Percentiles rank a stretch among this genome's conserved stretches.
phyloP scores from a whole-genome alignment of 2,888 invertebrate genomes.

The Plebejus melissa region DNA sequence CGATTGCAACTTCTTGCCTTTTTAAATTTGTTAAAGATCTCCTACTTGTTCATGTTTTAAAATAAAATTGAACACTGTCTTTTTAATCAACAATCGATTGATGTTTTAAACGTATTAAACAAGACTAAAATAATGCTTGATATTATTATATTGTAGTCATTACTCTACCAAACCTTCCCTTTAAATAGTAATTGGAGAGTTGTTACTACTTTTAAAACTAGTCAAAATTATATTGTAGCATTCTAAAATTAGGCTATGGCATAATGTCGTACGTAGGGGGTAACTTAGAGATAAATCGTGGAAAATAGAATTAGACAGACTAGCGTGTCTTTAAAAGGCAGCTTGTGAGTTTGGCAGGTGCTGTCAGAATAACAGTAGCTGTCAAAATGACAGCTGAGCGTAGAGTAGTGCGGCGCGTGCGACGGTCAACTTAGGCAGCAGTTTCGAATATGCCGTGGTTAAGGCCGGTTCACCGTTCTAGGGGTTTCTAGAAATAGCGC shows the following conservation, averaged over 20 bases:
- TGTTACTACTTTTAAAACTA: neutral
- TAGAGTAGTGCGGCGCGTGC: conserved; percentile 2
- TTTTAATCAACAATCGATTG: neutral
- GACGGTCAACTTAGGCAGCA: conserved; percentile 18
- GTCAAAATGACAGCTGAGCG: neutral
- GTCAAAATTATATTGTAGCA: neutral
- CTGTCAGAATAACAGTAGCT: neutral
- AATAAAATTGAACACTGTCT: neutral
- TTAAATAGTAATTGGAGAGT: neutral
- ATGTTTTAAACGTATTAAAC: neutral
- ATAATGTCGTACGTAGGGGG: neutral
- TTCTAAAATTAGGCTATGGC: neutral
- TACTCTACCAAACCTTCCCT: neutral
- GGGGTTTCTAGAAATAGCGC: neutral
- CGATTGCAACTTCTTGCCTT: neutral
- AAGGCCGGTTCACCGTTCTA: conserved; percentile 8
- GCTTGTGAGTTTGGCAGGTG: neutral
- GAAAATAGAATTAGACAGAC: neutral
- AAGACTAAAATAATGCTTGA: neutral
- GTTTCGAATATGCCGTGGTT: neutral
- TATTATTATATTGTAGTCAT: neutral
- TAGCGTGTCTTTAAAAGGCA: neutral
- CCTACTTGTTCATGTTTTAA: neutral
- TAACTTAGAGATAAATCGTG: neutral
- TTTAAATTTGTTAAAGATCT: neutral